Evolutionary conservation across 2,113 vertebrate species (phyloP).

Genomic region (Salvelinus alpinus): DNA sequence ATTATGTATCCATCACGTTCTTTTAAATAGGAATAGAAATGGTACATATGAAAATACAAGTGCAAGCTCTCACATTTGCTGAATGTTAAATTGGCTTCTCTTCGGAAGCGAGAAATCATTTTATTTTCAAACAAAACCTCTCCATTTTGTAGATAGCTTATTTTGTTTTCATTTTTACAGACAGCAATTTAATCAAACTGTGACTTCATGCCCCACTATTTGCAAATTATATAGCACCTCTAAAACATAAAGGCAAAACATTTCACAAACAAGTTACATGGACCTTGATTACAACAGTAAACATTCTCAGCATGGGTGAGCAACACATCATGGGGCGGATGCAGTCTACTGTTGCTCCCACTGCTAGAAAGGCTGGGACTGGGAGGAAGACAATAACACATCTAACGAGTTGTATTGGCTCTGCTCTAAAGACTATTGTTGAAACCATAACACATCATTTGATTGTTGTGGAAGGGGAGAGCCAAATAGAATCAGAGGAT

Average conservation of each 20-base stretch:
- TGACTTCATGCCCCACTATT: constrained; percentile 63
- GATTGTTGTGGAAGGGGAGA: not conserved
- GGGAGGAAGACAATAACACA: not conserved
- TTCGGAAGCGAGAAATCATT: not conserved
- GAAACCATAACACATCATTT: not conserved
- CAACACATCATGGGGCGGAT: constrained; percentile 56
- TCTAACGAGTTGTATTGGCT: not conserved
- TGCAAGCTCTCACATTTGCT: not conserved
- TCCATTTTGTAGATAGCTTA: constrained; percentile 25
- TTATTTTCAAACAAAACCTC: constrained; percentile 6
- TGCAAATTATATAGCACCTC: constrained; percentile 70
- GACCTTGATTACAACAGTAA: constrained; percentile 74
- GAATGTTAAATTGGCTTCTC: not conserved
- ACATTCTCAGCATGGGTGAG: constrained; percentile 74
- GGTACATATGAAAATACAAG: not conserved
- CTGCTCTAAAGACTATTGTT: not conserved
- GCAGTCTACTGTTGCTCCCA: constrained; percentile 47
- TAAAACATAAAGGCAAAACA: constrained; percentile 71
- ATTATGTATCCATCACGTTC: not conserved
- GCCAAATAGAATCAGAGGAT: not conserved
- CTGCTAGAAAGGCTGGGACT: constrained; percentile 25
- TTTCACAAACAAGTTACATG: constrained; percentile 72
- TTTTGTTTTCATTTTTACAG: constrained; percentile 37
- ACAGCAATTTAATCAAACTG: constrained; percentile 63
- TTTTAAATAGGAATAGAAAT: not conserved